Evolutionary conservation across 1,140 invertebrate genomes (phyloP), one percentile per base, ranked within the genome.

Genomic region (Scaptomyza montana): DNA sequence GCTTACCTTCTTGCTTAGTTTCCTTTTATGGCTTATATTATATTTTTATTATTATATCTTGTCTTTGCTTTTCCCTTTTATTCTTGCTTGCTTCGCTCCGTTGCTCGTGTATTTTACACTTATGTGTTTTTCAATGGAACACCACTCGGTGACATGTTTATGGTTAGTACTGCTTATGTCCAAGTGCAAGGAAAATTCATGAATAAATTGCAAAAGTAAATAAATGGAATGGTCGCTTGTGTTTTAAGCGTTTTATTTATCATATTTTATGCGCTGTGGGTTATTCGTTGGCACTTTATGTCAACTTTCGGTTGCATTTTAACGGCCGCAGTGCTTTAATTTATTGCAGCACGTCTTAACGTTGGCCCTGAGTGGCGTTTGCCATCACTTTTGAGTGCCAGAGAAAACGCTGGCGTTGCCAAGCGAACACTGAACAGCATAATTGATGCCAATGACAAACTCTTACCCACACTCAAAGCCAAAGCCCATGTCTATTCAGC

Each of bases 201-300:
- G 81, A 86, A 86, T 86, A 78, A 76, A 81, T 87, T 81, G 75
- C 56, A 72, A 70, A 64, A 63, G 56, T 46, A 33, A 59, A 46
- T 46, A 28, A 3, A 1, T 13, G 54, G 12, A 56, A 56, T 56
- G 54, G 54, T 56, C 21, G 54, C 54, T 56, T 56, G 53, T 62
- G 60, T 68, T 39, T 62, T 49, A 36, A 64, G 47, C 51, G 36
- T 63, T 74, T 74, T 74, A 68, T 70, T 70, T 74, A 61, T 57
- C 56, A 67, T 73, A 59, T 67, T 70, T 65, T 55, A 61, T 61
- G 68, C 28, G 39, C 54, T 74, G 7, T 36, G 49, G 49, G 64
- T 30, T 25, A 7, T 13, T 21, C 2, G 8, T 19, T 43, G 25
- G 6, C 59, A 50, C 71, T 74, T 74, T 69, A 74, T 63, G 71